Percentiles rank a stretch among this genome's conserved stretches.
These are phyloP conservation scores for Lepisosteus osseus DNA, from an alignment of 2,113 vertebrate species.

Conservation along the genomic window DNA sequence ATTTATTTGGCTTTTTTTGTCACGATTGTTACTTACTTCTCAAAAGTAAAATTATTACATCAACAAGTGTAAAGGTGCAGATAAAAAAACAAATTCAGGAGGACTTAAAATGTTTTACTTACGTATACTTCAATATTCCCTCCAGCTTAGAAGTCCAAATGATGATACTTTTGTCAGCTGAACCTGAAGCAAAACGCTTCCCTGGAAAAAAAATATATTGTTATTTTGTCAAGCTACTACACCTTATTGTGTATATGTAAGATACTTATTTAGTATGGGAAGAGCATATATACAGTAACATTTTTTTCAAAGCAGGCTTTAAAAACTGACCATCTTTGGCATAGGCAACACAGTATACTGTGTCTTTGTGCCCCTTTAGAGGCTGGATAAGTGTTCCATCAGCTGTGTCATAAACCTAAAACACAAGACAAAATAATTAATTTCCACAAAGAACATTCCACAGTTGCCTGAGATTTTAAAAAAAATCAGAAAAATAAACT, in stretches of 20 bases:
- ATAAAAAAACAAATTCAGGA: not conserved
- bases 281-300: not conserved
- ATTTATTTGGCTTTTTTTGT: too few relatives aligned
- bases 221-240: too few relatives aligned
- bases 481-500: too few relatives aligned
- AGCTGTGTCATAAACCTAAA: conserved; percentile 89
- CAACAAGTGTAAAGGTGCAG: not conserved
- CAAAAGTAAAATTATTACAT: too few relatives aligned
- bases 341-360: conserved; percentile 93
- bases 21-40: too few relatives aligned
- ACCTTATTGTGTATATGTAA: not conserved
- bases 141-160: conserved; percentile 98
- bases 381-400: conserved; percentile 92
- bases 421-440: conserved; percentile 11
- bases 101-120: conserved; percentile 46
- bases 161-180: conserved; percentile 96
- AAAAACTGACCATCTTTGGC: conserved; percentile 85
- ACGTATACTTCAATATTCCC: conserved; percentile 98
- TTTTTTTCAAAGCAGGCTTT: not conserved
- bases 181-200: conserved; percentile 94
- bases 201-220: conserved; percentile 54
- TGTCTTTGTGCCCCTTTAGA: conserved; percentile 92
- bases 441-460: not conserved
- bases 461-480: not conserved
- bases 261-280: conserved; percentile 1